Conservation (phyloP, 53 echinoderm and acorn worm species). For the Echinometra lucunter region DNA sequence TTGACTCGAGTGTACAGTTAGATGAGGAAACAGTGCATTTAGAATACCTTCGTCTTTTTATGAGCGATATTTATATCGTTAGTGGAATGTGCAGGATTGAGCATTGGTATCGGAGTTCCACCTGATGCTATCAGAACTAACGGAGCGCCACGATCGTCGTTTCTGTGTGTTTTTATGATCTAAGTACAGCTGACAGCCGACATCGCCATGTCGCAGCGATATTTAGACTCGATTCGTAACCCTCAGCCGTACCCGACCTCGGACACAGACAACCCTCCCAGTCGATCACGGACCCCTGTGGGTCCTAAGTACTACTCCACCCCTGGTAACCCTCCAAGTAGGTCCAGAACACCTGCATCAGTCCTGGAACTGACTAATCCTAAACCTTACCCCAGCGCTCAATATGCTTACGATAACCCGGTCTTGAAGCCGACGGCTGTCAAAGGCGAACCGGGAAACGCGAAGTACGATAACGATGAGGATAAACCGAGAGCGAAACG, state of each 20-base stretch:
- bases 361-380: constrained; percentile 62
- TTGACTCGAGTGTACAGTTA: not conserved
- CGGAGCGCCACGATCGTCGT: constrained; percentile 6
- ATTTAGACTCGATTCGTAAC: constrained; percentile 53
- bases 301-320: constrained; percentile 18
- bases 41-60: not conserved
- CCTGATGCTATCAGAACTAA: not conserved
- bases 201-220: constrained; percentile 32
- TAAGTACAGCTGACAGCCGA: constrained; percentile 1
- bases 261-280: constrained; percentile 32
- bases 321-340: constrained; percentile 7
- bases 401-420: not conserved
- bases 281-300: constrained; percentile 54
- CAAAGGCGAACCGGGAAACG: not conserved
- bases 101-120: not conserved
- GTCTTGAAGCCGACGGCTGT: constrained; percentile 51
- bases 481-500: constrained; percentile 49
- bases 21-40: not conserved
- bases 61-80: not conserved
- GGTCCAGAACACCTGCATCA: constrained; percentile 58
- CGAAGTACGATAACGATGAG: not conserved
- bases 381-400: constrained; percentile 45
- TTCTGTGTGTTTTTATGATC: not conserved
- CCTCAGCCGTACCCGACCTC: constrained; percentile 62
- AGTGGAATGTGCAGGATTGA: not conserved